Base-by-base conservation (phyloP, 2,113 vertebrate species). In the Mungos mungo region DNA sequence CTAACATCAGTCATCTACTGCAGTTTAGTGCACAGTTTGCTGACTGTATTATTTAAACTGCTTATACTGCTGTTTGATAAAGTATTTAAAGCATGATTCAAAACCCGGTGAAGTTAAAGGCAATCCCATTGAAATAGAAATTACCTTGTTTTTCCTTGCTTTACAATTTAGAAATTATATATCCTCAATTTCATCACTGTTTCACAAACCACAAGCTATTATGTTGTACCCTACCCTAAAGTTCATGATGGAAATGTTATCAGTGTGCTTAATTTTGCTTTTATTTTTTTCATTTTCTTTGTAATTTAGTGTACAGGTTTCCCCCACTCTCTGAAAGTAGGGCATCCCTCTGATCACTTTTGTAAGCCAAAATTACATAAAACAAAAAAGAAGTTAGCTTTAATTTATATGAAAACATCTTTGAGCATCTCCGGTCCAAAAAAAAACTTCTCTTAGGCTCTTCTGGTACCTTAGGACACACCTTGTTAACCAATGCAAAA, bases 31-130 rank as follows among this genome's bases (percentile, higher is more conserved):
- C 71, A 41, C 38, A 74, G 38, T 74, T 92, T 92, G 27, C 8
- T 92, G 52, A 84, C 27, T 92, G 2, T 96, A n/a, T 96, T 97
- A 87, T 90, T 92, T 71, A 92, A 31, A 96, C 5, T 88, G 41
- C 6, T 65, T 91, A 74, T 96, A 63, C 7, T 87, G 19, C 5
- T 79, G 1, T 38, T 69, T 71, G 23, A 19, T 92, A 66, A 80
- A 25, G 1, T 69, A 87, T 72, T 74, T 92, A 57, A 87, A 71
- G 95, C 5, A 2, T 71, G 41, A 77, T 47, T 90, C 74, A 96
- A 94, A 98, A 66, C 60, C 97, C 81, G 72, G 31, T 47, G 77
- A 96, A 82, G 11, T 69, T 76, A 86, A 87, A 66, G 23, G 3
- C 45, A 72, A 31, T 31, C 11, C 1, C 1, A 23, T 54, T 11